Conservation (phyloP, 2,888 invertebrate species). For the Drosophila acutilabella region DNA sequence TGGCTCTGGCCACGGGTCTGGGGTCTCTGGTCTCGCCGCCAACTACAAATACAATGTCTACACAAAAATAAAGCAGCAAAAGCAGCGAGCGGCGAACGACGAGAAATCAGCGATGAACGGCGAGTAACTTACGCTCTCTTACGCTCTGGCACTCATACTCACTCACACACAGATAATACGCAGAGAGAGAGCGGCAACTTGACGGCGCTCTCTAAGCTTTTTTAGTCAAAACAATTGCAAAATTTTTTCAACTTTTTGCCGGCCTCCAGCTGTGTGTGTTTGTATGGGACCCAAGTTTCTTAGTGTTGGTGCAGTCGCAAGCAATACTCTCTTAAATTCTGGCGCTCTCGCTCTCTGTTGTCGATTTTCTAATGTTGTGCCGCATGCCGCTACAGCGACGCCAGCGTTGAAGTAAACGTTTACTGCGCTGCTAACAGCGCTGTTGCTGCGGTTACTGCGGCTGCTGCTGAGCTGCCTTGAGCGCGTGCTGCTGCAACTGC, state of each 20-base stretch:
- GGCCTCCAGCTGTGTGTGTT: constrained; percentile 55
- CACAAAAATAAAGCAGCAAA: constrained; percentile 41
- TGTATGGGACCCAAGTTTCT: constrained; percentile 45
- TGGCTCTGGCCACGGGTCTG: constrained; percentile 64
- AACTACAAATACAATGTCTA: constrained; percentile 67
- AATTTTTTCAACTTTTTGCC: constrained; percentile 68
- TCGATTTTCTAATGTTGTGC: constrained; percentile 61
- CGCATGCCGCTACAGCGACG: constrained; percentile 38
- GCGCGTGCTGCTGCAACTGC: constrained; percentile 33
- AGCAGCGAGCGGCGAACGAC: constrained; percentile 47
- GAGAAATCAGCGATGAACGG: constrained; percentile 11
- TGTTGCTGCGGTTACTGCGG: constrained; percentile 3
- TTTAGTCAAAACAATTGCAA: constrained; percentile 79
- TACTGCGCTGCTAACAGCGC: constrained; percentile 37
- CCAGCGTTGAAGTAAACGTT: constrained; percentile 21
- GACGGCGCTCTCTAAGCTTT: constrained; percentile 70
- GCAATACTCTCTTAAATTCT: constrained; percentile 46
- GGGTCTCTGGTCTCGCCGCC: constrained; percentile 68
- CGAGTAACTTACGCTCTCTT: constrained; percentile 8
- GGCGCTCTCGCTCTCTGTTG: constrained; percentile 32
- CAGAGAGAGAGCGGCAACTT: constrained; percentile 11
- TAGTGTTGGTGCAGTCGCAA: constrained; percentile 67
- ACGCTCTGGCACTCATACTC: constrained; percentile 27
- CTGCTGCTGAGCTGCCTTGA: constrained; percentile 24
- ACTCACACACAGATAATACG: background rate